phyloP scores from a whole-genome alignment of 2,797 vertebrate genomes.

The Merluccius polli region DNA sequence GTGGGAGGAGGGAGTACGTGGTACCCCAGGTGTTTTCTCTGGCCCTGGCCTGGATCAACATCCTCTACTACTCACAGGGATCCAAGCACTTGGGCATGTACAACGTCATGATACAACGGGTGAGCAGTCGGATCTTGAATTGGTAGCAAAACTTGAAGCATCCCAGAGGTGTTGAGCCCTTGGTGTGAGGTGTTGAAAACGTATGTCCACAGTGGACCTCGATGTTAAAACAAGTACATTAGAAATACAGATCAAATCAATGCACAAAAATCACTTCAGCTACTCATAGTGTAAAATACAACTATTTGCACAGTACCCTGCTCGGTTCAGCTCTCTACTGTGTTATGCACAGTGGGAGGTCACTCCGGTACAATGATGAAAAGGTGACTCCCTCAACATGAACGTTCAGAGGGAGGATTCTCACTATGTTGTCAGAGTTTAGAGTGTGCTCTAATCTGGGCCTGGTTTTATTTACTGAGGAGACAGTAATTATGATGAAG shows the following conservation, averaged over 20 bases:
- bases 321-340: background rate
- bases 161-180: no score
- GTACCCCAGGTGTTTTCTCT: slow-evolving; percentile 77
- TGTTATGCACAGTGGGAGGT: no score
- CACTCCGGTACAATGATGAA: background rate
- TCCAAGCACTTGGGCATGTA: slow-evolving; percentile 84
- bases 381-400: background rate
- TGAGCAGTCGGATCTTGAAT: slow-evolving; percentile 37
- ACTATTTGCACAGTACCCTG: background rate
- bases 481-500: background rate
- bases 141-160: no score
- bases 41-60: slow-evolving; percentile 84
- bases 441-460: background rate
- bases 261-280: background rate
- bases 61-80: slow-evolving; percentile 84
- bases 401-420: background rate
- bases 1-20: slow-evolving; percentile 67
- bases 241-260: background rate
- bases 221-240: background rate
- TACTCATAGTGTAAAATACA: background rate
- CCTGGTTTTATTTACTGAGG: no score
- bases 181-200: background rate
- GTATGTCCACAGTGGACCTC: background rate
- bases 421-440: background rate
- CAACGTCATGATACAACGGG: slow-evolving; percentile 90